Base-by-base conservation (phyloP, 2,888 invertebrate genomes). In the Cylindroiulus punctatus region DNA sequence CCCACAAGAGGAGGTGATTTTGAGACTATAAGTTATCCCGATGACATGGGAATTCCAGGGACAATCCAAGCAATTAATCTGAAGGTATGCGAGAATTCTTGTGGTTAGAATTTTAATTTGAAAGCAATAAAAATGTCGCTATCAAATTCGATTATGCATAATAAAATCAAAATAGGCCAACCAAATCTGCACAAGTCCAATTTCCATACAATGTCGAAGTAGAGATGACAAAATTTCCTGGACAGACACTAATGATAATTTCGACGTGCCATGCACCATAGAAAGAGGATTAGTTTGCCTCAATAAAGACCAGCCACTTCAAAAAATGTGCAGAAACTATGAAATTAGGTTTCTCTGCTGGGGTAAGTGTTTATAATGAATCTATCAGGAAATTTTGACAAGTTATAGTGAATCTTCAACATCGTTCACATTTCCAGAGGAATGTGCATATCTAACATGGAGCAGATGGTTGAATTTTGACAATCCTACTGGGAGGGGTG, bases 291-390 rank as follows among this genome's bases (percentile, higher is more conserved):
- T 86, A n/a, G 81, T 86, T 10, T 86, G 86, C 30, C 86, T 26
- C 10, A 86, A 36, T 40, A 40, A 40, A 81, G 42, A 86, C 40
- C 86, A 86, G 42, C 10, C 22, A 12, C 47, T 83, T 17, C 17
- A 86, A 7, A 30, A 17, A 26, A 40, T 42, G 26, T 86, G 86
- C 52, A 81, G 86, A n/a, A 44, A 86, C 52, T 86, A 86, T 19
- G 86, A 65, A 86, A 12, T 86, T n/a, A 65, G 65, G 30, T 86
- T 86, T n/a, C 86, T 86, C 2, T 86, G 86, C 47, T 86, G 86
- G 86, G 30, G 86, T 86, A 36, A 83, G 81, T 4, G 5, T n/a
- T 17, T 84, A 12, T 42, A 19, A 22, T n/a, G 22, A 57, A n/a
- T 19, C 4, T 57, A n/a, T n/a, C n/a, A n/a, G 4, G 57, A n/a